phyloP scores from a whole-genome alignment of 2,888 invertebrate species.

The Clunio marinus region DNA sequence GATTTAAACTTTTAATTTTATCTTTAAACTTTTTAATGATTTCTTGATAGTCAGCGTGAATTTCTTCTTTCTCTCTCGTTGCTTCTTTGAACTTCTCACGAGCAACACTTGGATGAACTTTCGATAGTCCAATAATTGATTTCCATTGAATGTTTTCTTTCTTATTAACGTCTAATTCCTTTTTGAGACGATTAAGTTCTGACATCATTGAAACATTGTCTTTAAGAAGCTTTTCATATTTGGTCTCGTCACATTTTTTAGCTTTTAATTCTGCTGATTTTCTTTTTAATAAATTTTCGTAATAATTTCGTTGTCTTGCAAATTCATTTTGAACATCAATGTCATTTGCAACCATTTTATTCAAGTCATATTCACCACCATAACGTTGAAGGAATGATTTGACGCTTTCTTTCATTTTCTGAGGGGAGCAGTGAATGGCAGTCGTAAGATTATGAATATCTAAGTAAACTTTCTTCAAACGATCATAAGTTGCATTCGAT shows the following conservation, averaged over 20 bases:
- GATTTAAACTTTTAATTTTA: constrained; percentile 37
- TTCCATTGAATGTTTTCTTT: constrained; percentile 68
- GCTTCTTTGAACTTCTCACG: constrained; percentile 61
- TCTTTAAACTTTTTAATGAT: constrained; percentile 37
- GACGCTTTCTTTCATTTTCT: constrained; percentile 46
- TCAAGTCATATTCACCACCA: constrained; percentile 65
- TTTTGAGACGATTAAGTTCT: constrained; percentile 72
- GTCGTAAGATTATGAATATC: constrained; percentile 77
- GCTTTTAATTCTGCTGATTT: constrained; percentile 45
- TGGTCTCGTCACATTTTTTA: constrained; percentile 49
- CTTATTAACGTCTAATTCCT: constrained; percentile 62
- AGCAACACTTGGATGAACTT: constrained; percentile 58
- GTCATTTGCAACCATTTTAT: constrained; percentile 62
- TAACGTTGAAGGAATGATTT: constrained; percentile 53
- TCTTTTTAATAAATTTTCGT: constrained; percentile 60
- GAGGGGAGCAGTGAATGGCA: constrained; percentile 66
- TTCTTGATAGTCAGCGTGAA: constrained; percentile 42
- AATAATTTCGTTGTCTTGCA: constrained; percentile 73
- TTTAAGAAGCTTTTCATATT: constrained; percentile 62
- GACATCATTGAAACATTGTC: constrained; percentile 73
- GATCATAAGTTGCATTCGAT: constrained; percentile 59
- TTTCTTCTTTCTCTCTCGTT: constrained; percentile 55
- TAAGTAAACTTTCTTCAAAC: constrained; percentile 69
- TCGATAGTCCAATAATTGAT: constrained; percentile 62
- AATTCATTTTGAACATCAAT: constrained; percentile 71